phyloP scores from a whole-genome alignment of 2,888 invertebrate species.

The Idaea straminata region DNA sequence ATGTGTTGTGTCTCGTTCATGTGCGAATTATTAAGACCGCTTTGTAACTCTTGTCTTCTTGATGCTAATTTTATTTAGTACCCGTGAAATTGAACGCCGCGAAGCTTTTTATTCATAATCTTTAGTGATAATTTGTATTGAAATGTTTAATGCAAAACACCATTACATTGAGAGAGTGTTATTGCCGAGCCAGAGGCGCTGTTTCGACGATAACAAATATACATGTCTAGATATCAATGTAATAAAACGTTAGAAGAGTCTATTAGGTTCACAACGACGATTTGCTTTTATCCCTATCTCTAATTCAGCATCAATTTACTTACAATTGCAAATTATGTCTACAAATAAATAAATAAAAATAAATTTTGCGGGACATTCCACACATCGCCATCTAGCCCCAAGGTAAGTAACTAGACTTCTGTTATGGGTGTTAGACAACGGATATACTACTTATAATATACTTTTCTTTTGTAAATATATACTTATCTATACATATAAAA shows the following conservation, averaged over 20 bases:
- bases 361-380: no score
- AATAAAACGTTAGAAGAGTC: constrained; percentile 57
- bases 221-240: constrained; percentile 45
- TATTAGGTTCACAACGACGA: constrained; percentile 55
- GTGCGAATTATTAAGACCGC: constrained; percentile 71
- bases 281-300: constrained; percentile 72
- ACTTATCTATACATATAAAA: no score
- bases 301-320: constrained; percentile 16
- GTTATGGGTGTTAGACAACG: no score
- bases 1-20: constrained; percentile 61
- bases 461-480: no score
- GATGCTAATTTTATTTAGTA: constrained; percentile 77
- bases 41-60: constrained; percentile 68
- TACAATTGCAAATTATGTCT: constrained; percentile 16
- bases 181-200: constrained; percentile 33
- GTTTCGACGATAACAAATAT: constrained; percentile 38
- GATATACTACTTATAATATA: no score
- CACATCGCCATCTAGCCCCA: no score
- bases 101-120: constrained; percentile 52
- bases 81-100: constrained; percentile 71
- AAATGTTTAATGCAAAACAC: constrained; percentile 56
- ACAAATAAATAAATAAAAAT: constrained; percentile 7
- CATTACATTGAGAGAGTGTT: constrained; percentile 37
- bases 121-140: constrained; percentile 56
- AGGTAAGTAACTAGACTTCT: no score